Percentiles rank a stretch among this genome's conserved stretches.
phyloP scores from a whole-genome alignment of 2,888 invertebrate species.

The Ferdinandea cuprea region DNA sequence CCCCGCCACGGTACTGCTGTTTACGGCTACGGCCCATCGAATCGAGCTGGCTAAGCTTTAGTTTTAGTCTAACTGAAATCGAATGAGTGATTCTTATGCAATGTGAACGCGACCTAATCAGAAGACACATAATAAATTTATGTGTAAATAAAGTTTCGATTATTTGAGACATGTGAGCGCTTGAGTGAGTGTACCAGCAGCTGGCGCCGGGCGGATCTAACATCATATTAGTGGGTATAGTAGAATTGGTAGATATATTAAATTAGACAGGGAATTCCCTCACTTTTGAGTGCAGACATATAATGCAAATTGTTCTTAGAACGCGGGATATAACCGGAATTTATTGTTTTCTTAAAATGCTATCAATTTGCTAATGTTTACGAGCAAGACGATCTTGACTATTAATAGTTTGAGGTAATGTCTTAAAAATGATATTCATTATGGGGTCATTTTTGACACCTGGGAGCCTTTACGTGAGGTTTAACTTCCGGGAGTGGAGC shows the following conservation, averaged over 20 bases:
- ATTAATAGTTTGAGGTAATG: no score
- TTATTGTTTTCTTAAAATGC: no score
- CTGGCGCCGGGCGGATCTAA: background rate
- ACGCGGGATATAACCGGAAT: background rate
- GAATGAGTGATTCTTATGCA: conserved; percentile 63
- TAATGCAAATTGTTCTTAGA: background rate
- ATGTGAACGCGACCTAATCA: conserved; percentile 24
- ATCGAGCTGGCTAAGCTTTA: background rate
- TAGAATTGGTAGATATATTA: no score
- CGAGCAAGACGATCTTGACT: no score
- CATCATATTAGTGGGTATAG: no score
- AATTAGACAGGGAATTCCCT: no score
- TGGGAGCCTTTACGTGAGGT: no score
- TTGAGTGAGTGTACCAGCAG: conserved; percentile 2
- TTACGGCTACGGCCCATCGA: background rate
- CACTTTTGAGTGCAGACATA: no score
- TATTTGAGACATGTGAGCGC: conserved; percentile 17
- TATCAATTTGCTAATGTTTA: no score
- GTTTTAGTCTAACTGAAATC: conserved; percentile 27
- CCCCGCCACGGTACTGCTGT: background rate
- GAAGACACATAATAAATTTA: conserved; percentile 13
- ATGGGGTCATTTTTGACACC: no score
- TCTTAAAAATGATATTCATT: no score
- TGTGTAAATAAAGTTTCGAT: conserved; percentile 30
- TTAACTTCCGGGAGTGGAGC: no score